Evolutionary conservation across 2,797 vertebrate species (phyloP), one percentile per base, ranked within the genome.

Genomic region (Delichon dasypus): DNA sequence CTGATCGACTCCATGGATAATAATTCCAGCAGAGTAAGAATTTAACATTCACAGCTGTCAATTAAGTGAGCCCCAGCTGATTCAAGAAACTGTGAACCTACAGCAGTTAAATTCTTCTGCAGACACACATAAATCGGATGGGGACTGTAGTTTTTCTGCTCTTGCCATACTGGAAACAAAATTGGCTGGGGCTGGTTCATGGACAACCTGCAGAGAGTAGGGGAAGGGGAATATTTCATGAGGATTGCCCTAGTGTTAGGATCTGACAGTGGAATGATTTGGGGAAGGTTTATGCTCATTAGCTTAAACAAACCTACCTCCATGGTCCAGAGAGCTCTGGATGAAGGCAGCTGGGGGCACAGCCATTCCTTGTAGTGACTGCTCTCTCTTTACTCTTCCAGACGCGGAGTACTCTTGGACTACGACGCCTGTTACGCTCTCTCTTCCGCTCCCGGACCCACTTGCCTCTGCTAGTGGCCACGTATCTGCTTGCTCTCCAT

Each of bases 401-500:
- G 99, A 94, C 95, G 36, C 98, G 98, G 58, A 98, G 97, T 17
- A 76, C 97, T 29, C 96, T 95, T 2, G 98, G 98, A 22, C 94
- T 98, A n/a, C 96, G 96, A 29, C 98, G 99, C 64, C 97, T 98
- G 88, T 95, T 99, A 6, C 97, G 98, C 10, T 98, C 97, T 13
- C 95, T 98, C 10, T 98, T 98, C 95, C 98, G 94, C 95, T 98
- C 98, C 48, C 98, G 99, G 22, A 98, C 98, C 80, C 98, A 97
- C 36, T 98, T 98, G 21, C 99, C 98, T 17, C 97, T 99, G 70
- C 97, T 99, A 16, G 97, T 98, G 57, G 96, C 98, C 30, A 19
- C 98, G 36, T 99, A 99, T 89, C 96, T 99, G 92, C 97, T 99
- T 65, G 97, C 97, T 9, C 93, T 99, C 91, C 99, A 99, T 10